Evolutionary conservation across 2,113 vertebrate genomes (phyloP), one percentile per base, ranked within the genome.

Genomic region (Sprattus sprattus): DNA sequence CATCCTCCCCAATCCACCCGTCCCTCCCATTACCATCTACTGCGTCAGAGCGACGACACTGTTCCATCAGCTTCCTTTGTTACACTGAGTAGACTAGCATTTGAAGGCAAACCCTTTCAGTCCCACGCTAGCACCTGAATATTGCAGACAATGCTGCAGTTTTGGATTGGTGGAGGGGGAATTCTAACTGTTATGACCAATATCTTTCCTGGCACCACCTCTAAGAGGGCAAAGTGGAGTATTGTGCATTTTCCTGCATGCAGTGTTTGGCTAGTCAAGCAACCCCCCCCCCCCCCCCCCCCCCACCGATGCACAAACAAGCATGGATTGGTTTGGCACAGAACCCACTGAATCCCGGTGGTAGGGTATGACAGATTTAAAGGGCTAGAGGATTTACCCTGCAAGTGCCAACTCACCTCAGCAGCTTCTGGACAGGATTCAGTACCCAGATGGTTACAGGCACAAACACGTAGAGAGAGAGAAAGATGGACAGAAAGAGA

Each of bases 51-150:
- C 84, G 83, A 78, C 82, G 89, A 80, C 39, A 60, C 67, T 49
- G 39, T 85, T 86, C 81, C 83, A 5, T 86, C 45, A 86, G 78
- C 20, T 83, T 84, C 80, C 81, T 89, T 45, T 88, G 82, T 88
- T 87, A 75, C 64, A 44, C 16, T 45, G 32, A 78, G 0, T 28
- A 39, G 71, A 78, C 11, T 11, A 39, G 71, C 46, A 25, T 45
- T 13, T 39, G 60, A 82, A 49, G 28, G 32, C 71, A 78, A 78
- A 39, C 71, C 71, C 28, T 78, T 5, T 3, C 71, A 78, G 25
- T 78, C 39, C 39, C 71, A 32, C 16, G 10, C 71, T 39, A 28
- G 32, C 71, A 78, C 71, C 25, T 78, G 71, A 28, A 15, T 39
- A 44, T 0, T 44, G 28, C 71, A 78, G 71, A 16, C 71, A 39